Evolutionary conservation across 2,888 invertebrate genomes (phyloP).

Genomic region (Venustoraphidia nigricollis): DNA sequence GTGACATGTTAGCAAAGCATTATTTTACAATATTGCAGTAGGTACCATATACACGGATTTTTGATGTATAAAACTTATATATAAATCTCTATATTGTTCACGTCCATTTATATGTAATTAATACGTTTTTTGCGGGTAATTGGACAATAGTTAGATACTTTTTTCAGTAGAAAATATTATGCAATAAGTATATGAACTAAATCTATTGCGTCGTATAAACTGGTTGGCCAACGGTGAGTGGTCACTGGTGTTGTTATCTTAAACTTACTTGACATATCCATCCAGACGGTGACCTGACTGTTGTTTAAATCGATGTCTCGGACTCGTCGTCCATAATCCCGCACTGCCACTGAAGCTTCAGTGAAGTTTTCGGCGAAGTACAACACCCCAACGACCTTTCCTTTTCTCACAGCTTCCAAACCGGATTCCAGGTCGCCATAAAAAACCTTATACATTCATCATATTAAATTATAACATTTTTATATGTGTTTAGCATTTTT

Average conservation of each 20-base stretch:
- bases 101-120: too few species aligned
- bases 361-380: constrained; percentile 61
- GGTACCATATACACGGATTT: too few species aligned
- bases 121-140: too few species aligned
- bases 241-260: neutral
- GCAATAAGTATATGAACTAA: constrained; percentile 2
- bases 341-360: constrained; percentile 35
- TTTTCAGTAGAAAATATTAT: neutral
- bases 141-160: too few species aligned
- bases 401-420: constrained; percentile 32
- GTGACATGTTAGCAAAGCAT: too few species aligned
- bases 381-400: constrained; percentile 45
- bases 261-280: constrained; percentile 60
- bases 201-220: neutral
- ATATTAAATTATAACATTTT: too few species aligned
- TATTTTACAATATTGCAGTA: too few species aligned
- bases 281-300: constrained; percentile 49
- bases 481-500: too few species aligned
- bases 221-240: too few species aligned
- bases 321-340: constrained; percentile 40
- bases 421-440: constrained; percentile 39
- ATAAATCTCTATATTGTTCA: too few species aligned
- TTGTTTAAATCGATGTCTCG: constrained; percentile 35
- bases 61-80: too few species aligned
- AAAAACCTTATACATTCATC: constrained; percentile 24